Percentiles rank a stretch among this genome's conserved stretches.
Conservation (phyloP, 2,797 vertebrate genomes). For the Megaceryle alcyon region DNA sequence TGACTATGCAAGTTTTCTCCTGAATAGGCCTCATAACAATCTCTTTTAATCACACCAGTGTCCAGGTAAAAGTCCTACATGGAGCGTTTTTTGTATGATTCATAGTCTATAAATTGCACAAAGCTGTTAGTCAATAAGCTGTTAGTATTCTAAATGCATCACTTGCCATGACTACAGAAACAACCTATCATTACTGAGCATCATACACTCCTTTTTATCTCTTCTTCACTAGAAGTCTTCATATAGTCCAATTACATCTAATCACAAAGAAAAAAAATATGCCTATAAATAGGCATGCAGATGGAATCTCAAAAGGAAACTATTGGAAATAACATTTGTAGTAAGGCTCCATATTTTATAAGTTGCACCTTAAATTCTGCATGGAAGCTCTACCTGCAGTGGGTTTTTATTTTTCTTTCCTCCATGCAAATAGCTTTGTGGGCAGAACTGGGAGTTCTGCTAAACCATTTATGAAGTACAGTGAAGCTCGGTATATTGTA, state of each 20-base stretch:
- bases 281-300: neutral
- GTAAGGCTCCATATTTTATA: neutral
- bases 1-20: neutral
- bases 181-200: constrained; percentile 14
- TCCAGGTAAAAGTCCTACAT: neutral
- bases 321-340: neutral
- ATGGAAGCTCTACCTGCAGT: neutral
- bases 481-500: neutral
- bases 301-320: neutral
- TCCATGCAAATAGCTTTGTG: neutral
- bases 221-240: neutral
- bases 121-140: constrained; percentile 29
- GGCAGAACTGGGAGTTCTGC: neutral
- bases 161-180: constrained; percentile 35
- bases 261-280: neutral
- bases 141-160: constrained; percentile 35
- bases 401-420: neutral
- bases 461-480: neutral
- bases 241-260: neutral
- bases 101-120: neutral
- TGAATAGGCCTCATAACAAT: neutral
- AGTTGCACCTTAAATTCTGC: neutral
- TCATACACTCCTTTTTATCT: constrained; percentile 22
- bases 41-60: neutral
- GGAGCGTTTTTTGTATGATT: neutral